Conservation (phyloP, 37 sponge, comb jelly and placozoan genomes). For the Lycopodina hypogea region DNA sequence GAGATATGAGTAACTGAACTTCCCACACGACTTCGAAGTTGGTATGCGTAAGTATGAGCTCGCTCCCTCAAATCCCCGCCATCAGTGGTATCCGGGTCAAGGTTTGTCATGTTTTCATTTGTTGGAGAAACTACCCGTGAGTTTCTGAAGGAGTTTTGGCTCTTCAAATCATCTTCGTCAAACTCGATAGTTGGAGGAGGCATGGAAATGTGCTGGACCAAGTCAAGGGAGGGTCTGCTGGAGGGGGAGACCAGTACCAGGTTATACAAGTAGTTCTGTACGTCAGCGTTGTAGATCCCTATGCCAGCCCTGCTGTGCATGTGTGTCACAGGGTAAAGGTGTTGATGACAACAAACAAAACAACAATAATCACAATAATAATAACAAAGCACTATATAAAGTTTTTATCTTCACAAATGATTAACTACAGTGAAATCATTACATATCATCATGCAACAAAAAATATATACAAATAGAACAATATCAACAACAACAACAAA, state of each 20-base stretch:
- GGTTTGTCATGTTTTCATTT: background rate
- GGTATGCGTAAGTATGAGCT: background rate
- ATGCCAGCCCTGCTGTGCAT: constrained; percentile 1
- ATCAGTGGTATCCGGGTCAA: background rate
- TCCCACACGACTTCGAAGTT: constrained; percentile 2
- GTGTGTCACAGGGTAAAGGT: background rate
- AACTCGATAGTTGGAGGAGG: constrained; percentile 39
- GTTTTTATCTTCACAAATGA: no score
- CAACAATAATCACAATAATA: background rate
- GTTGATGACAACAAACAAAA: background rate
- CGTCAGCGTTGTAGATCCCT: constrained; percentile 34
- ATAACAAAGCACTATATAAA: no score
- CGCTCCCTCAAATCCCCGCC: background rate
- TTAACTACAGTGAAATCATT: no score
- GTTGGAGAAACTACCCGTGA: background rate
- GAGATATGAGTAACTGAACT: constrained; percentile 2
- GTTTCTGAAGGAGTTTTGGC: background rate
- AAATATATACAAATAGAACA: no score
- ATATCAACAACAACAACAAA: no score
- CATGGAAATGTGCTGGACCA: constrained; percentile 24
- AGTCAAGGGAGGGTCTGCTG: background rate
- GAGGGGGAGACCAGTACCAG: constrained; percentile 6
- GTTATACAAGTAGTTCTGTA: constrained; percentile 16
- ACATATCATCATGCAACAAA: no score
- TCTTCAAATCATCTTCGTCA: background rate